Percentiles rank a stretch among this genome's conserved stretches.
Evolutionary conservation across 2,113 vertebrate species (phyloP).

Genomic region (Sardina pilchardus): DNA sequence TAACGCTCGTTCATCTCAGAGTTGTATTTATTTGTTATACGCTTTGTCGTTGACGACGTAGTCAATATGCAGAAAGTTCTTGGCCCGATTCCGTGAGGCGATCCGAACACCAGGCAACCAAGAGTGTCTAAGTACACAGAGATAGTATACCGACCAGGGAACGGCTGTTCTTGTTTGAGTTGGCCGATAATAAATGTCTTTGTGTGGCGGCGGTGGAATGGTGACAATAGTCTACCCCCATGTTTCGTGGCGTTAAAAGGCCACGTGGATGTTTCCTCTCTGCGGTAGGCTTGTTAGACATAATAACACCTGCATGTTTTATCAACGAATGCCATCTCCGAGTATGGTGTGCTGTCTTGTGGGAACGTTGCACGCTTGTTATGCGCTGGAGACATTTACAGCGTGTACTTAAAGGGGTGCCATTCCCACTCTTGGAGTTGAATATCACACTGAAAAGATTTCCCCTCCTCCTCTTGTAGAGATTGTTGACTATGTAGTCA

Average conservation of each 20-base stretch:
- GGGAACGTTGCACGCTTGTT: neutral
- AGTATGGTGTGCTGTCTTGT: neutral
- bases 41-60: neutral
- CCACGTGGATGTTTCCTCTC: neutral
- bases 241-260: neutral
- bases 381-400: neutral
- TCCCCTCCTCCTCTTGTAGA: too few relatives aligned
- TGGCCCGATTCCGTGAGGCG: too few relatives aligned
- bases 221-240: neutral
- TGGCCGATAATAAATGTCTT: too few relatives aligned
- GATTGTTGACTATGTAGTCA: too few relatives aligned
- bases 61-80: too few relatives aligned
- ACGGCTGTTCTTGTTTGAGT: too few relatives aligned
- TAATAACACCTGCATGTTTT: neutral
- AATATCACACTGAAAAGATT: too few relatives aligned
- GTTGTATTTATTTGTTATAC: neutral
- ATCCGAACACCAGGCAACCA: too few relatives aligned
- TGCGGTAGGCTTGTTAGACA: neutral
- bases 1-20: neutral
- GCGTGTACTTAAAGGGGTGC: neutral
- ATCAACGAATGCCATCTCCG: neutral
- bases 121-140: too few relatives aligned
- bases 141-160: too few relatives aligned
- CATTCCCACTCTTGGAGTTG: too few relatives aligned
- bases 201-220: too few relatives aligned